phyloP scores from a whole-genome alignment of 2,113 vertebrate species.

The Atherinomorus stipes region DNA sequence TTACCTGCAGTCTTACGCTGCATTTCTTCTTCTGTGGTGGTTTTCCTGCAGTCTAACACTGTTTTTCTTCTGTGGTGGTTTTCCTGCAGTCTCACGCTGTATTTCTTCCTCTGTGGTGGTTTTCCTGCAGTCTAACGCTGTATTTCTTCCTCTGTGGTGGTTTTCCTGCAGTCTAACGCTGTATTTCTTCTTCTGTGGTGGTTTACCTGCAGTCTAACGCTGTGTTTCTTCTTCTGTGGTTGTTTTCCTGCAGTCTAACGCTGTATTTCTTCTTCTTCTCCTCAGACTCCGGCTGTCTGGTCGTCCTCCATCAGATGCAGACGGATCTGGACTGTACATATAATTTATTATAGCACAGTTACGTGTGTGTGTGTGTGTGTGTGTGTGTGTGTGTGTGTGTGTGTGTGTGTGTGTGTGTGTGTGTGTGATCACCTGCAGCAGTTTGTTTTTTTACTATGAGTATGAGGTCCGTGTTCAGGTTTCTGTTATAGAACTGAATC shows the following conservation, averaged over 20 bases:
- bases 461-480: slow-evolving; percentile 66
- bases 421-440: slow-evolving; percentile 38
- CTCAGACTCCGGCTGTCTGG: slow-evolving; percentile 88
- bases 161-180: neutral
- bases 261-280: neutral
- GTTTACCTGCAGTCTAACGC: neutral
- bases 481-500: slow-evolving; percentile 61
- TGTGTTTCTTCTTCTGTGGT: neutral
- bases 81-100: too few relatives aligned
- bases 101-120: too few relatives aligned
- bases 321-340: slow-evolving; percentile 86
- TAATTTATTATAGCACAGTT: slow-evolving; percentile 84
- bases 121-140: too few relatives aligned
- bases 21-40: too few relatives aligned
- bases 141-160: too few relatives aligned
- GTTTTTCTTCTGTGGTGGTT: too few relatives aligned
- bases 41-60: too few relatives aligned
- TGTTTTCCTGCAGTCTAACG: neutral
- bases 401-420: slow-evolving; percentile 8
- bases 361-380: slow-evolving; percentile 20
- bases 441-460: slow-evolving; percentile 43
- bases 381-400: slow-evolving; percentile 12
- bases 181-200: neutral
- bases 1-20: too few relatives aligned
- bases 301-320: slow-evolving; percentile 1